Evolutionary conservation across 2,113 vertebrate genomes (phyloP), one percentile per base, ranked within the genome.

Genomic region (Gracilinanus agilis): DNA sequence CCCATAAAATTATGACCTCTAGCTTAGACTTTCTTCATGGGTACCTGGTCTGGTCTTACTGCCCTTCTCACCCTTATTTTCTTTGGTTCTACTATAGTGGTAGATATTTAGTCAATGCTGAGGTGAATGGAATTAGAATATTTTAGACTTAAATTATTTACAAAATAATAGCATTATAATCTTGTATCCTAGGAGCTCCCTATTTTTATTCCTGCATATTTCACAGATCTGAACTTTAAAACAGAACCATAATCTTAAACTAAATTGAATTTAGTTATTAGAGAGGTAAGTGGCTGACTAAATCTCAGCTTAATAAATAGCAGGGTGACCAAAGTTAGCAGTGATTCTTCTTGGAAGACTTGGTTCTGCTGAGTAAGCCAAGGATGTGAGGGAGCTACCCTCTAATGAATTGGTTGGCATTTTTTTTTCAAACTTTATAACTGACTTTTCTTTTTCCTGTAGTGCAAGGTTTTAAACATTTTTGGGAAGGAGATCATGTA

Each of bases 281-380:
- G 67, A 75, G 29, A 75, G 67, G n/a, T 29, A 75, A 40, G 16
- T 93, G 92, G 97, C 96, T 96, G 97, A 94, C 58, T 96, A 95
- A 83, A 90, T 96, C 98, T 97, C 96, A 0, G 0, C 96, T 94
- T 96, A 97, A 98, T 97, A 96, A 97, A 95, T 91, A 96, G 96
- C 97, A 98, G 95, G 97, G 95, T 95, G 97, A 94, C 96, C 88
- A 89, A 97, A 96, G 98, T 97, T 75, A 97, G 94, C 90, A 96
- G 2, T 88, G 24, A 89, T 97, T 97, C 98, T 75, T 88, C 97
- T 53, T 88, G 67, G 53, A 88, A 95, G 95, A 95, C 58, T 58
- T 96, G 95, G 44, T 97, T 97, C 94, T 98, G 98, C 97, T 98
- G 97, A 98, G 96, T 97, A 98, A 97, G 96, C 95, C 97, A 97